Conservation (phyloP, 2,888 invertebrate species). For the Ormyrus rosae region DNA sequence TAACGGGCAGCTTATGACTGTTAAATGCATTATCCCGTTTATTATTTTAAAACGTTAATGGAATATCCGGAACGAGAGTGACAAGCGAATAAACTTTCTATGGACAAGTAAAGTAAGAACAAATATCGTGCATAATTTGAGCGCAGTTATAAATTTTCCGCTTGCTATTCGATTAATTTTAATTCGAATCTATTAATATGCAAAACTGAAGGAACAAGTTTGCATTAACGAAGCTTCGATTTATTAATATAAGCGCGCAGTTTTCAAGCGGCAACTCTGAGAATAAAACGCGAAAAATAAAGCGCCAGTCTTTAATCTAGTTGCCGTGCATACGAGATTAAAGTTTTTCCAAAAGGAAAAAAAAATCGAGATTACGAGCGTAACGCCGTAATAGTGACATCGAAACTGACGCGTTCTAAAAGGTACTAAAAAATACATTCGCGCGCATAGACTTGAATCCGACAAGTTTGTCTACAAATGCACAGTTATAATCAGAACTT, state of each 20-base stretch:
- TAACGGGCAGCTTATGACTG: neutral
- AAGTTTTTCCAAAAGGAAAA: neutral
- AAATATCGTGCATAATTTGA: neutral
- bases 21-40: neutral
- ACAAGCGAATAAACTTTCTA: neutral
- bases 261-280: neutral
- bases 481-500: constrained; percentile 14
- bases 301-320: constrained; percentile 3
- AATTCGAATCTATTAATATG: constrained; percentile 34
- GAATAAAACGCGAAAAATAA: constrained; percentile 5
- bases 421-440: neutral
- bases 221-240: neutral
- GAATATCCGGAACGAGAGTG: neutral
- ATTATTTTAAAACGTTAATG: neutral
- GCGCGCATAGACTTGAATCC: neutral
- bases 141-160: constrained; percentile 27
- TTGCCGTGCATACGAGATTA: neutral
- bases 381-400: constrained; percentile 1
- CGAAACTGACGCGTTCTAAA: constrained; percentile 1
- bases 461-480: neutral
- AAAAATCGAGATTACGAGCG: constrained; percentile 12
- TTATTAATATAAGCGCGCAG: neutral
- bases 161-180: constrained; percentile 9
- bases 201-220: constrained; percentile 1
- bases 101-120: neutral